Evolutionary conservation across 2,888 invertebrate genomes (phyloP).

Genomic region (Chironomus tentans): DNA sequence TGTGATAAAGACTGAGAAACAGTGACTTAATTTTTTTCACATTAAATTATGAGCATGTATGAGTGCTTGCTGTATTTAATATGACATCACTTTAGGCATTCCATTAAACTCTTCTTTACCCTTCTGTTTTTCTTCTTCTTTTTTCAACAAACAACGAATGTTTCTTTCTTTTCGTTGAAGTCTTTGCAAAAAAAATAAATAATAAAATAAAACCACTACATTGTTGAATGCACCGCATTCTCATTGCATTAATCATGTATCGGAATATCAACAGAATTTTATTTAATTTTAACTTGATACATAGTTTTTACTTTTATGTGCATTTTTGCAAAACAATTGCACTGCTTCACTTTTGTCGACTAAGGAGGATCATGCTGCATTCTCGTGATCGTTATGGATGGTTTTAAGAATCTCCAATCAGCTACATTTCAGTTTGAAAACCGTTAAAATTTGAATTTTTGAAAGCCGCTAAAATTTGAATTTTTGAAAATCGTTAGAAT

Average conservation of each 20-base stretch:
- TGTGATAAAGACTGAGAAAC: slow-evolving; percentile 18
- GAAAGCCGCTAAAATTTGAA: no score
- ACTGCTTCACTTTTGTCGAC: no score
- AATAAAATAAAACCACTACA: background rate
- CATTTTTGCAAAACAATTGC: background rate
- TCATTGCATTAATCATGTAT: background rate
- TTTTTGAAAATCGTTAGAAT: no score
- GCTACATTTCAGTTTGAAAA: no score
- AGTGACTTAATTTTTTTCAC: slow-evolving; percentile 17
- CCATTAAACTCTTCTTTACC: slow-evolving; percentile 2
- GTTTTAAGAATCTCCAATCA: no score
- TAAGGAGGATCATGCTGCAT: no score
- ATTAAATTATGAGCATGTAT: slow-evolving; percentile 3
- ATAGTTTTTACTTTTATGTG: background rate
- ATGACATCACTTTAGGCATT: slow-evolving; percentile 25
- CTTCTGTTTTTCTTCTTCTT: slow-evolving; percentile 6
- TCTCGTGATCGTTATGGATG: no score
- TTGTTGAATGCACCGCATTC: background rate
- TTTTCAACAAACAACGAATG: background rate
- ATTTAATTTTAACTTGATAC: background rate
- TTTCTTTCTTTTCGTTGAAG: background rate
- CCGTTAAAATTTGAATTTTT: no score
- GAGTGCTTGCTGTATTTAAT: slow-evolving; percentile 9
- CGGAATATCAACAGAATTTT: background rate
- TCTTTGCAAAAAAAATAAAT: background rate